Evolutionary conservation across 2,113 vertebrate species (phyloP).

Genomic region (Hyla sarda): DNA sequence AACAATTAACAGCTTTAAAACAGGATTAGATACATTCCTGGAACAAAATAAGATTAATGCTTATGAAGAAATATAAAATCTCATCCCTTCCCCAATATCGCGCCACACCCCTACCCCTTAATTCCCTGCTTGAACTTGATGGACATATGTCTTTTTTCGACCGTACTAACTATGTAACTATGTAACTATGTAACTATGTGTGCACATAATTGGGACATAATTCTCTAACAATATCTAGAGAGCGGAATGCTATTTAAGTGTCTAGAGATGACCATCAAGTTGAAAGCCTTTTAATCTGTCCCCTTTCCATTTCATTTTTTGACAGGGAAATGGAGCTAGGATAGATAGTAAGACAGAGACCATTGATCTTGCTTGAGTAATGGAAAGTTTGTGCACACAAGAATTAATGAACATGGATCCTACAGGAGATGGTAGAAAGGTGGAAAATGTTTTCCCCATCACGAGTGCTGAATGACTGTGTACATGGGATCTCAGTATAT

Average conservation of each 20-base stretch:
- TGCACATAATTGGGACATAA: background rate
- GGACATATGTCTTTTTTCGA: no score
- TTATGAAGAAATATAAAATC: no score
- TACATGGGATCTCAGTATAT: background rate
- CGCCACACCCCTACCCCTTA: no score
- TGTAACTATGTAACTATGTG: no score
- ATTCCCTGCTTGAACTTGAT: no score
- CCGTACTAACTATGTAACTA: no score
- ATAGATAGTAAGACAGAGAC: background rate
- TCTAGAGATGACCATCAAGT: slow-evolving; percentile 20
- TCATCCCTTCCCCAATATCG: no score
- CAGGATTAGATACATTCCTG: no score
- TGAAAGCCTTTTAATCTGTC: slow-evolving; percentile 16
- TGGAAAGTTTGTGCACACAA: background rate
- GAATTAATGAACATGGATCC: slow-evolving; percentile 6
- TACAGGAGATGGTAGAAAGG: background rate
- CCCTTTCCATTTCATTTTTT: slow-evolving; percentile 9
- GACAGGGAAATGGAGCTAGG: background rate
- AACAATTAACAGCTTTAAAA: no score
- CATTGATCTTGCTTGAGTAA: slow-evolving; percentile 23
- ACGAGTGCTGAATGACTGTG: background rate
- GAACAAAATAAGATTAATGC: no score
- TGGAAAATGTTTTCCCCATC: background rate
- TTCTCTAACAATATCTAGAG: background rate
- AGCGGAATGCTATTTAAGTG: background rate